Evolutionary conservation across 2,113 vertebrate genomes (phyloP).

Genomic region (Corydoras maculifer): DNA sequence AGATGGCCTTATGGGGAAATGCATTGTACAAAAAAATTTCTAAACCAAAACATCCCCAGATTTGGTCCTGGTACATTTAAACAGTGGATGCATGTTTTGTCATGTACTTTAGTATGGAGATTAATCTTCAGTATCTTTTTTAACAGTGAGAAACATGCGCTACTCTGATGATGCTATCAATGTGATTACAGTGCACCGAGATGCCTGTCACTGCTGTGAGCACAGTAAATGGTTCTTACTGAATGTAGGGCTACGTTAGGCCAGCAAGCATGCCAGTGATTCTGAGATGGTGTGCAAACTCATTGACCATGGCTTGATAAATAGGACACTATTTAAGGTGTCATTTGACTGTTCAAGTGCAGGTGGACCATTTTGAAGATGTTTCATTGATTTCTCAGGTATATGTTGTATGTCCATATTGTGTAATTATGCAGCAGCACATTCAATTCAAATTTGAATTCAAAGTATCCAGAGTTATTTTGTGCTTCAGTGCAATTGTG

Average conservation of each 20-base stretch:
- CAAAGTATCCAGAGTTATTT: background rate
- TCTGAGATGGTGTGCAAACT: slow-evolving; percentile 6
- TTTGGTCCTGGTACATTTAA: background rate
- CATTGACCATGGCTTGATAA: slow-evolving; percentile 13
- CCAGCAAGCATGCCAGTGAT: slow-evolving; percentile 6
- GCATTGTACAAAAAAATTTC: slow-evolving; percentile 14
- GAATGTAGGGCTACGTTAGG: background rate
- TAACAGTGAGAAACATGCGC: slow-evolving; percentile 9
- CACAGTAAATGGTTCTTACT: background rate
- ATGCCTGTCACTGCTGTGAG: slow-evolving; percentile 23
- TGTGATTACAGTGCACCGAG: slow-evolving; percentile 18
- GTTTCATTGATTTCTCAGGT: slow-evolving; percentile 42
- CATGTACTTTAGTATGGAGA: slow-evolving; percentile 20
- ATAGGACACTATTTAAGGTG: background rate
- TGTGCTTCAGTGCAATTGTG: background rate
- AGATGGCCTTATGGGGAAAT: slow-evolving; percentile 16
- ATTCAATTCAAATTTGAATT: background rate
- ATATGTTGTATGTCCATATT: slow-evolving; percentile 15
- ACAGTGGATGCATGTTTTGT: slow-evolving; percentile 24
- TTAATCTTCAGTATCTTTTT: slow-evolving; percentile 15
- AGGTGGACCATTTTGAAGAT: slow-evolving; percentile 1
- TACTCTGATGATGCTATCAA: slow-evolving; percentile 16
- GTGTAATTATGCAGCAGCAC: slow-evolving; percentile 18
- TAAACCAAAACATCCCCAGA: slow-evolving; percentile 17
- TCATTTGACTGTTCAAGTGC: background rate